Percentiles rank a stretch among this genome's conserved stretches.
These are phyloP conservation scores for Nothobranchius furzeri DNA, from an alignment of 2,113 vertebrate genomes.

Conservation along the genomic window DNA sequence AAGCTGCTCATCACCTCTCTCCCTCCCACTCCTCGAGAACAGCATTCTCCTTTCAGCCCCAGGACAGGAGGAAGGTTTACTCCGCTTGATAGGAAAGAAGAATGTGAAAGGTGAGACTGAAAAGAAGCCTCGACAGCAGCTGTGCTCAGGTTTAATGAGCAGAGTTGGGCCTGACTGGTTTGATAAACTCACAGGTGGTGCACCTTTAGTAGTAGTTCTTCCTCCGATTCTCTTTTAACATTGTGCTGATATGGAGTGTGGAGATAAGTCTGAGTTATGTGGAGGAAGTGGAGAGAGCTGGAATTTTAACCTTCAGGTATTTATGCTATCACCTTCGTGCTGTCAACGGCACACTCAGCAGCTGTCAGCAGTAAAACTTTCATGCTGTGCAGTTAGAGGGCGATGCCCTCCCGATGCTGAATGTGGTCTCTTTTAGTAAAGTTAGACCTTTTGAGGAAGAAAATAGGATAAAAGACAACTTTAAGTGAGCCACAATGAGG, in stretches of 20 bases:
- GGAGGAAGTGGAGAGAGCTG: slow-evolving; percentile 46
- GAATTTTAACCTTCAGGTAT: slow-evolving; percentile 33
- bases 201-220: slow-evolving; percentile 34
- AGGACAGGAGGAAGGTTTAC: slow-evolving; percentile 62
- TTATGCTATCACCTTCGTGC: slow-evolving; percentile 32
- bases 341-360: slow-evolving; percentile 52
- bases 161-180: slow-evolving; percentile 47
- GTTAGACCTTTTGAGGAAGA: not conserved
- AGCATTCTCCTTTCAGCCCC: slow-evolving; percentile 64
- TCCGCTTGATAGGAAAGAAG: slow-evolving; percentile 66
- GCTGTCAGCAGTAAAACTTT: slow-evolving; percentile 47
- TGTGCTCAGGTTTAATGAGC: slow-evolving; percentile 36
- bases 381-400: slow-evolving; percentile 17
- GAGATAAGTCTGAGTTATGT: slow-evolving; percentile 46
- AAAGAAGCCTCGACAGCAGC: slow-evolving; percentile 59
- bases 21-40: slow-evolving; percentile 44
- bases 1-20: slow-evolving; percentile 73
- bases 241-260: slow-evolving; percentile 12
- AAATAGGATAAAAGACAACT: not conserved
- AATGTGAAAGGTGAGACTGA: slow-evolving; percentile 74
- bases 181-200: slow-evolving; percentile 64
- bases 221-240: slow-evolving; percentile 23
- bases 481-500: no score
- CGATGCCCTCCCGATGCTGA: slow-evolving; percentile 7
- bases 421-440: not conserved